Evolutionary conservation across 2,113 vertebrate species (phyloP).

Genomic region (Psophia crepitans): DNA sequence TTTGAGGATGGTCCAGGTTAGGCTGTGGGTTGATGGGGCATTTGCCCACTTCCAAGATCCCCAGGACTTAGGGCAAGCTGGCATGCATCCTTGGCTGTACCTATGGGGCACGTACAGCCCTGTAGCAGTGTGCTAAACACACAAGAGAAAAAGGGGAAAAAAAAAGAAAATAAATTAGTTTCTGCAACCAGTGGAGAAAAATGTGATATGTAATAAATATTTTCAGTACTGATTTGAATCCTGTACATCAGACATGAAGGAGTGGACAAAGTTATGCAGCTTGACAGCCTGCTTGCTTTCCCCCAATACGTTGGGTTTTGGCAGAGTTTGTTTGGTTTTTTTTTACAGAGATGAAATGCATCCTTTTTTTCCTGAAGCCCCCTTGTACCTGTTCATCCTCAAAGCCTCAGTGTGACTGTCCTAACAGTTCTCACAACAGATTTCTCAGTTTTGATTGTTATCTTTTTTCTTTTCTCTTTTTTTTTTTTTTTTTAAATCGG

Average conservation of each 20-base stretch:
- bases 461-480: not conserved
- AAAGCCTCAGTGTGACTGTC: not conserved
- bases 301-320: not conserved
- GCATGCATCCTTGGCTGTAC: not conserved
- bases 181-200: not conserved
- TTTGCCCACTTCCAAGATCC: not conserved
- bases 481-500: too few relatives aligned
- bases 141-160: not conserved
- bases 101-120: not conserved
- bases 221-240: not conserved
- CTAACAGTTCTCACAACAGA: not conserved
- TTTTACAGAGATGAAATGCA: not conserved
- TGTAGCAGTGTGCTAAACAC: not conserved
- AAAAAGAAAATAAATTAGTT: not conserved
- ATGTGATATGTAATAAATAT: not conserved
- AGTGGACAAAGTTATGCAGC: not conserved
- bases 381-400: conserved; percentile 11
- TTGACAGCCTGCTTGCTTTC: not conserved
- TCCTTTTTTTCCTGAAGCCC: not conserved
- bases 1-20: not conserved
- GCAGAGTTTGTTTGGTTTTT: not conserved
- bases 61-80: not conserved
- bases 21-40: not conserved
- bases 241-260: not conserved
- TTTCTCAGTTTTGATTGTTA: not conserved